Evolutionary conservation across 2,888 invertebrate species (phyloP), one percentile per base, ranked within the genome.

Genomic region (Elgonia sp.): DNA sequence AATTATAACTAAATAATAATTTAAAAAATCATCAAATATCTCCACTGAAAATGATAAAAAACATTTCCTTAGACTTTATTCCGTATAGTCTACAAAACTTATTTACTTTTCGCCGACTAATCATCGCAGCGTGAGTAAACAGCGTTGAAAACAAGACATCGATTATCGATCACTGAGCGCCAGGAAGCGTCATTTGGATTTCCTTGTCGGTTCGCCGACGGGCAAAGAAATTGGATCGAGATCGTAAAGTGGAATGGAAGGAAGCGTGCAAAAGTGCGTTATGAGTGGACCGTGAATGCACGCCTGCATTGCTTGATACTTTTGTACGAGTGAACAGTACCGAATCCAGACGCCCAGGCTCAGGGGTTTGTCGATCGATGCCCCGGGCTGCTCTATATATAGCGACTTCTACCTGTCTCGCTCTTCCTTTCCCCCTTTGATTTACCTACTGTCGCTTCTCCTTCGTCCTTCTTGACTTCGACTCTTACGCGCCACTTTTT

Each of bases 281-380:
- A 75, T 75, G 75, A 88, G 70, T 62, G 76, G 75, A 85, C 65
- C 55, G 21, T 76, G 70, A 81, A 76, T 53, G 69, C 75, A 70
- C 62, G 70, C 70, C 53, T 42, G 76, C 70, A 37, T 53, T 55
- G 76, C 62, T 62, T 55, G 84, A 86, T 72, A 87, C 89, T 89
- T 90, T 88, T 90, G 87, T 86, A 87, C 89, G 89, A 89, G 88
- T 89, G 90, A 90, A 91, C 91, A 89, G 89, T 90, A 91, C 91
- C 91, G 91, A 92, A 93, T 93, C 93, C 91, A 86, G 92, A 92
- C 91, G 92, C 93, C 93, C 93, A 93, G 93, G 93, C 92, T 91
- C 91, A 84, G 89, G 89, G 89, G 90, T 89, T 84, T 91, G 91
- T 92, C 93, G 93, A 94, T 94, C 93, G 93, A 94, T 94, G 93